A percentile compares a stretch with the other conserved stretches of the same genome.
phyloP scores from a whole-genome alignment of 2,113 vertebrate genomes.

The Rhodinocichla rosea region DNA sequence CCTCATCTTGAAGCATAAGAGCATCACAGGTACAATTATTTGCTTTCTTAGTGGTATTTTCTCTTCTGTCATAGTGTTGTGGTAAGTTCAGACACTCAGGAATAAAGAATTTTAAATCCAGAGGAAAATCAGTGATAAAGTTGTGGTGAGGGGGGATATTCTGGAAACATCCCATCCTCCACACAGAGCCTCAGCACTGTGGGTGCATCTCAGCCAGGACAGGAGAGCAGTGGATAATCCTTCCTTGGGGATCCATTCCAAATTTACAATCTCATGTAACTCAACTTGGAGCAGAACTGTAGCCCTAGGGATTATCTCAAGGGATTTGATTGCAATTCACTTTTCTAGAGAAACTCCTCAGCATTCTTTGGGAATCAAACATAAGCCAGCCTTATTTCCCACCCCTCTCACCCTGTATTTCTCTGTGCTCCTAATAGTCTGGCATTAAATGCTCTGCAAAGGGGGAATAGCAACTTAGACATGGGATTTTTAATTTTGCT shows the following conservation, averaged over 20 bases:
- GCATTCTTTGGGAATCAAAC: not conserved
- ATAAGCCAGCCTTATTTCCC: not conserved
- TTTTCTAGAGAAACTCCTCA: constrained; percentile 15
- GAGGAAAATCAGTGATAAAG: not conserved
- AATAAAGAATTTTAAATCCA: not conserved
- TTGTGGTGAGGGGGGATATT: not conserved
- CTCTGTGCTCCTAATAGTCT: not conserved
- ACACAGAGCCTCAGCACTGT: not conserved
- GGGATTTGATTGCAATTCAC: constrained; percentile 28
- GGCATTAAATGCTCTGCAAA: not conserved
- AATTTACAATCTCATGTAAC: not conserved
- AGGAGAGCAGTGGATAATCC: constrained; percentile 3
- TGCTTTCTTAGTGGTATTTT: not conserved
- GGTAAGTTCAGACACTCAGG: not conserved
- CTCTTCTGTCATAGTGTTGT: not conserved
- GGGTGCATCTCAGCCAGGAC: not conserved
- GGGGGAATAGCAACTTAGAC: not conserved
- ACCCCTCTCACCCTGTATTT: not conserved
- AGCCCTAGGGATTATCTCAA: constrained; percentile 32
- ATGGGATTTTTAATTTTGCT: not conserved
- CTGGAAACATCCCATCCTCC: not conserved
- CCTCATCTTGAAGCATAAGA: not conserved
- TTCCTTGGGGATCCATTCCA: constrained; percentile 41
- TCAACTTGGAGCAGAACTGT: not conserved
- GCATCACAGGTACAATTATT: not conserved